Base-by-base conservation (phyloP, 2,113 vertebrate species). In the Typhlomys cinereus region DNA sequence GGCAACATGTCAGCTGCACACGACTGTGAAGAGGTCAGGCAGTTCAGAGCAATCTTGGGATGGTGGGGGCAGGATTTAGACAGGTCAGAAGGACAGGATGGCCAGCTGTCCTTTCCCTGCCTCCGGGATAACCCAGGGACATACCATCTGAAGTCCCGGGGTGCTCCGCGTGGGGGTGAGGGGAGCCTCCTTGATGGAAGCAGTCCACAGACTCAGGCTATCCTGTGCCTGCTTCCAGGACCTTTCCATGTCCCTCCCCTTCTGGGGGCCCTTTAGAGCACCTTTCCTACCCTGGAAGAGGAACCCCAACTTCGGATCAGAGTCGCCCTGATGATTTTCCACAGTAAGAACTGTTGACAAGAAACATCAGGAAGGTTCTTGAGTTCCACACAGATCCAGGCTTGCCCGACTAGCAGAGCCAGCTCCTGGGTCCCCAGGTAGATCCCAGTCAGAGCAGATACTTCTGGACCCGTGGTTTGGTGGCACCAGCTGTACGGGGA, bases 201-300 rank as follows among this genome's bases (percentile, higher is more conserved):
- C 48, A 25, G 11, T 9, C n/a, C 1, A 0, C 0, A 0, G 17
- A 31, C 1, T 1, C n/a, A 44, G 2, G 20, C 66, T 8, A 23
- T 20, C 29, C 29, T 6, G 15, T 3, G 6, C 25, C 75, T 21
- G 17, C 52, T 44, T 21, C 57, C 0, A 0, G 25, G 14, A 5
- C 1, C 41, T 4, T 41, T 41, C n/a, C 48, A 8, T 1, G 3
- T 15, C 18, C 62, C 18, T 2, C 52, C 57, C 14, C 25, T n/a
- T 27, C 1, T 18, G 2, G 4, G 5, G 21, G 66, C 20, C n/a
- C 23, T 10, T 15, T 59, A 15, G 41, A 41, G 29, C 20, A 20
- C 79, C 13, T 82, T 82, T 64, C 59, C n/a, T n/a, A n/a, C n/a
- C n/a, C n/a, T n/a, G n/a, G n/a, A n/a, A n/a, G n/a, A n/a, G n/a